Evolutionary conservation across 2,888 invertebrate genomes (phyloP).

Genomic region (Drosophila dives): DNA sequence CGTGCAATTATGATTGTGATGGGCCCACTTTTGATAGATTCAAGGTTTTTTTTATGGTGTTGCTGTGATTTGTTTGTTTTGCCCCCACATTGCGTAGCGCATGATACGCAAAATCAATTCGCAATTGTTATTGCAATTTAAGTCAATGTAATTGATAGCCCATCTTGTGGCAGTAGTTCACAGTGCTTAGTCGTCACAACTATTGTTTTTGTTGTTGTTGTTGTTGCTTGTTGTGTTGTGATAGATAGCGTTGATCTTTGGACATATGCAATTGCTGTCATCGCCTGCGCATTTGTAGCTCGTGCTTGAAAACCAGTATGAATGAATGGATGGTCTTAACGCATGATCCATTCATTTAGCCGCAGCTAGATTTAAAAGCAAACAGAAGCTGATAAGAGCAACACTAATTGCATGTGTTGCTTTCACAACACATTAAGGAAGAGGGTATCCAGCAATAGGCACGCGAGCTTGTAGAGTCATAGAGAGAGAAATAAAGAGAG

Average conservation of each 20-base stretch:
- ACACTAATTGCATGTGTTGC: slow-evolving; percentile 19
- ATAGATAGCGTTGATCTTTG: slow-evolving; percentile 19
- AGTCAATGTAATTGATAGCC: slow-evolving; percentile 56
- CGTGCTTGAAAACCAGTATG: neutral
- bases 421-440: slow-evolving; percentile 30
- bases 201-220: slow-evolving; percentile 12
- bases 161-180: slow-evolving; percentile 1
- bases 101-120: slow-evolving; percentile 50
- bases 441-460: neutral
- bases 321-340: neutral
- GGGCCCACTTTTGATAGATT: slow-evolving; percentile 50
- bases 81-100: slow-evolving; percentile 59
- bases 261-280: slow-evolving; percentile 19
- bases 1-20: slow-evolving; percentile 54
- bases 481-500: neutral
- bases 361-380: slow-evolving; percentile 10
- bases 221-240: neutral
- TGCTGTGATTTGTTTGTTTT: slow-evolving; percentile 71
- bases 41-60: slow-evolving; percentile 14
- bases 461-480: slow-evolving; percentile 11
- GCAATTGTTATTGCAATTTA: slow-evolving; percentile 44
- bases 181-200: neutral
- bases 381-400: slow-evolving; percentile 33
- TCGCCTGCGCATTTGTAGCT: slow-evolving; percentile 3
- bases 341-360: slow-evolving; percentile 22